Evolutionary conservation across 1,140 invertebrate species (phyloP).

Genomic region (Drosophila sechellia): DNA sequence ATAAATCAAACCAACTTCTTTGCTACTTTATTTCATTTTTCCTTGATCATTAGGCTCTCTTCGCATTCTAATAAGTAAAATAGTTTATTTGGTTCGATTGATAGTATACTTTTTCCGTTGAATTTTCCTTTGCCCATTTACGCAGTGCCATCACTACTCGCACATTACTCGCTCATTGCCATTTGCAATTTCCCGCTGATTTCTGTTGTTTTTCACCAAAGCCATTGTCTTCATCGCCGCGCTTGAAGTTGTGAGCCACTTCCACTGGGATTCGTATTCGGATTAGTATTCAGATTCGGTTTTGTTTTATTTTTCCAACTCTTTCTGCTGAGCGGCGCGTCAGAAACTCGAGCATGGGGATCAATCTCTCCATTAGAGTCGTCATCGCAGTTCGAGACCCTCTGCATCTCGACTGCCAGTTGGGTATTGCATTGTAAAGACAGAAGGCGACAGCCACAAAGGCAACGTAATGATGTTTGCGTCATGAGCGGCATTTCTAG

Average conservation of each 20-base stretch:
- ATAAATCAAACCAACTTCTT: no score
- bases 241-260: conserved; percentile 14
- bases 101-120: no score
- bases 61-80: no score
- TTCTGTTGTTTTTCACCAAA: conserved; percentile 37
- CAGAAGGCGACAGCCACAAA: conserved; percentile 31
- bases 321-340: conserved; percentile 21
- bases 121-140: neutral
- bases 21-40: no score
- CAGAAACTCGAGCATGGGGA: conserved; percentile 54
- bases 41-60: no score
- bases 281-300: conserved; percentile 8
- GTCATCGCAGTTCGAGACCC: conserved; percentile 16
- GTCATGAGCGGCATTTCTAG: conserved; percentile 48
- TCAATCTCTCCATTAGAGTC: conserved; percentile 51
- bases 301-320: conserved; percentile 21
- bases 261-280: conserved; percentile 9
- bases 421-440: conserved; percentile 49
- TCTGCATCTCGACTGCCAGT: conserved; percentile 16
- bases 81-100: no score
- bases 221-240: conserved; percentile 36
- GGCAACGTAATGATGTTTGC: conserved; percentile 56
- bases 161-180: conserved; percentile 29
- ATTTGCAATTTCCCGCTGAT: conserved; percentile 47
- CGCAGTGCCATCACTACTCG: conserved; percentile 22